These are phyloP conservation scores for Hydra vulgaris DNA, from an alignment of 30 jellyfish, hydroid and myxozoan genomes.

Conservation along the genomic window DNA sequence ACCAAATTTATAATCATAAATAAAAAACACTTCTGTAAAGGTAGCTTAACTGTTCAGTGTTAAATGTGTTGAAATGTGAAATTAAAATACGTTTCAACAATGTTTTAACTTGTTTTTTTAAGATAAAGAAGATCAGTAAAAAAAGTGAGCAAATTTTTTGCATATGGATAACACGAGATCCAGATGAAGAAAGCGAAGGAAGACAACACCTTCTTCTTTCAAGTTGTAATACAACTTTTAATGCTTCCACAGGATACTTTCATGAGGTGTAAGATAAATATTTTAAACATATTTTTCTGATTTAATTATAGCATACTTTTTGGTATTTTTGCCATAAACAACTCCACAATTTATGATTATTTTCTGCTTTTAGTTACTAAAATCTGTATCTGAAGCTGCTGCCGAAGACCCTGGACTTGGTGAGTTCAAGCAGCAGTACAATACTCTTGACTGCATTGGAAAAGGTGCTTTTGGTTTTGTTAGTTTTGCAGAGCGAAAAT, in stretches of 20 bases:
- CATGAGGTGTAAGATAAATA: slow-evolving; percentile 50
- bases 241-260: slow-evolving; percentile 62
- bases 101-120: background rate
- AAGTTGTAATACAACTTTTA: slow-evolving; percentile 68
- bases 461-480: slow-evolving; percentile 97
- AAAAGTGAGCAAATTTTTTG: slow-evolving; percentile 58
- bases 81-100: too few species aligned
- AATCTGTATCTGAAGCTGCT: slow-evolving; percentile 13
- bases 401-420: slow-evolving; percentile 34
- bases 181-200: slow-evolving; percentile 75
- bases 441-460: slow-evolving; percentile 70
- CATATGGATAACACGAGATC: slow-evolving; percentile 93
- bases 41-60: too few species aligned
- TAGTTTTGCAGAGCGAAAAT: slow-evolving; percentile 62
- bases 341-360: background rate
- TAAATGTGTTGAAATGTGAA: too few species aligned
- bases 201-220: slow-evolving; percentile 45
- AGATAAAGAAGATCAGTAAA: slow-evolving; percentile 40
- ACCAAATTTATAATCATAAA: too few species aligned
- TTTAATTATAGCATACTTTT: background rate
- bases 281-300: background rate
- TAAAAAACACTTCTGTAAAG: too few species aligned
- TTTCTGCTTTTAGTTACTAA: slow-evolving; percentile 13
- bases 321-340: background rate
- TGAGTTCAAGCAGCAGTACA: slow-evolving; percentile 43